Evolutionary conservation across 2,797 vertebrate genomes (phyloP).

Genomic region (Coracias cyanogaster): DNA sequence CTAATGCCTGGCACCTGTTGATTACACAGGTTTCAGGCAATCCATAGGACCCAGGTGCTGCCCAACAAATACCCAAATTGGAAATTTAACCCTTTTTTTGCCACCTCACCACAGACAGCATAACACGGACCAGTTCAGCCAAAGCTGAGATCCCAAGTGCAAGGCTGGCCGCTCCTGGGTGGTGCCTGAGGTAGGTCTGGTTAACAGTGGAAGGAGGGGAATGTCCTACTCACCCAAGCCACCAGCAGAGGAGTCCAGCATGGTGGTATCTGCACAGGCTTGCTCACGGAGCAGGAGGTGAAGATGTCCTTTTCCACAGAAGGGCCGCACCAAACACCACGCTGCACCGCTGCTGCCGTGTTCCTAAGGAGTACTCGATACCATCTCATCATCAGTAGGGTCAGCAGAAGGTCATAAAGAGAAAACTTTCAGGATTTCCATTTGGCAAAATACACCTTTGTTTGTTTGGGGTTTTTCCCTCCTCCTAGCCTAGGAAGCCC

Average conservation of each 20-base stretch:
- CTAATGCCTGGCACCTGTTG: neutral
- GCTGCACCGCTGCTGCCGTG: neutral
- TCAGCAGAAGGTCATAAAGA: neutral
- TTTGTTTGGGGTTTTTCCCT: too few species aligned
- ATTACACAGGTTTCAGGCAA: neutral
- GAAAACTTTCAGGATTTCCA: neutral
- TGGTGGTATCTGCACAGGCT: fast-evolving
- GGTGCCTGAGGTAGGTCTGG: fast-evolving
- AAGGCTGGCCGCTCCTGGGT: too few species aligned
- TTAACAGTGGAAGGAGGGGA: neutral
- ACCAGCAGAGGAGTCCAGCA: neutral
- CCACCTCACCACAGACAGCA: neutral
- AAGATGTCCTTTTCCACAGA: neutral
- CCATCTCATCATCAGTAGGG: neutral
- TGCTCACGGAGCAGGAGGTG: neutral
- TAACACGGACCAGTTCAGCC: neutral
- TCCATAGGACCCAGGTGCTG: neutral
- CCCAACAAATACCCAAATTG: neutral
- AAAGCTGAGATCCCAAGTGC: neutral
- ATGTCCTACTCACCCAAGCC: neutral
- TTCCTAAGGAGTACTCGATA: fast-evolving
- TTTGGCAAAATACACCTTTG: neutral
- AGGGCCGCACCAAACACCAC: neutral
- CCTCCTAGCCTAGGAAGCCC: neutral
- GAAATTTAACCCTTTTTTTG: neutral